Base-by-base conservation (phyloP, 1,140 invertebrate species). In the Panagrolaimus sp. region DNA sequence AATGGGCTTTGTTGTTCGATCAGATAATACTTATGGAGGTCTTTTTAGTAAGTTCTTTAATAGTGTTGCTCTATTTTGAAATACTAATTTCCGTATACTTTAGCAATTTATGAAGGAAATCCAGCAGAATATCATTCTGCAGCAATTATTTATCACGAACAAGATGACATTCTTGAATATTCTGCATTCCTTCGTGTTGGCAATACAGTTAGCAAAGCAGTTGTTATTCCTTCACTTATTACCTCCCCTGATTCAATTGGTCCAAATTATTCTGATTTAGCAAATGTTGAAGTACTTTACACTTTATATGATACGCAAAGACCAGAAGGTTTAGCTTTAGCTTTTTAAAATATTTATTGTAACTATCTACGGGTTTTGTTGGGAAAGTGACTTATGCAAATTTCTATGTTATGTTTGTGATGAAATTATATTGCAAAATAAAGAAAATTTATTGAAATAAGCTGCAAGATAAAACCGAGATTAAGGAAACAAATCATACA, bases 401-500 rank as follows among this genome's bases (percentile, higher is more conserved):
- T 38, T 38, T 38, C 32, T 38, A 38, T 38, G 7, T n/a, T n/a
- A n/a, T n/a, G n/a, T n/a, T n/a, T 38, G 32, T 38, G 32, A 38
- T 38, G 32, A 38, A 38, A 38, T 7, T 38, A 38, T 4, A 4
- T 4, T 38, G 32, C 32, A 38, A 38, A 38, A 38, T 38, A 38
- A 38, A 38, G 2, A 4, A 38, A 4, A 38, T 38, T 4, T 38
- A 38, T 38, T 38, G 2, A 38, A 38, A 38, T 7, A 38, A 38
- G 32, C 32, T 38, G 2, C 32, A 38, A 38, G 7, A 38, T 38
- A 48, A 9, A 24, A 48, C 21, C 21, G 52, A 58, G 21, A 17
- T 28, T 21, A 58, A 5, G 21, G 52, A 58, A 58, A 28, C 21
- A 58, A 28, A 58, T 58, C 52, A 58, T 58, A 58, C 10, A 58